Percentiles rank a stretch among this genome's conserved stretches.
These are phyloP conservation scores for Hanleya hanleyi DNA, from an alignment of 2,888 invertebrate genomes.

Conservation along the genomic window DNA sequence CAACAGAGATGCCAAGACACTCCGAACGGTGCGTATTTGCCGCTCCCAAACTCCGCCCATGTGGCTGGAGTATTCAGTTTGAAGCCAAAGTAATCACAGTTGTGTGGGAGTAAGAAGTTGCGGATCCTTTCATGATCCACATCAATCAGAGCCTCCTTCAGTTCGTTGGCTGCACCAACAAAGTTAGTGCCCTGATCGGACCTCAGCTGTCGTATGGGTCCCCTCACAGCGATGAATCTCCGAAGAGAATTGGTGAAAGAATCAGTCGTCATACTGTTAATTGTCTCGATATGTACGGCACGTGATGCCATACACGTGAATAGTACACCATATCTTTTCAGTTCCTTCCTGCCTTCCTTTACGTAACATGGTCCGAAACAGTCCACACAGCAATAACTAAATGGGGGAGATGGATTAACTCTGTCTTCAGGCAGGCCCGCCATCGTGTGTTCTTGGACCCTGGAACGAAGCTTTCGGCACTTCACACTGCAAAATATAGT, in stretches of 20 bases:
- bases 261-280: constrained; percentile 45
- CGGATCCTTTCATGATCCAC: no score
- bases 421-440: constrained; percentile 45
- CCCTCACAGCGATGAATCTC: constrained; percentile 44
- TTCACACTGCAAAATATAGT: constrained; percentile 28
- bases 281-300: constrained; percentile 47
- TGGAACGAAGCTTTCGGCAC: constrained; percentile 23
- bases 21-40: constrained; percentile 45
- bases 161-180: constrained; percentile 44
- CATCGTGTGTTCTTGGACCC: constrained; percentile 30
- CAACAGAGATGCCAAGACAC: constrained; percentile 38
- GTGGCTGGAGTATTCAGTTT: constrained; percentile 45
- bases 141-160: constrained; percentile 13
- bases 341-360: constrained; percentile 46
- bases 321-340: constrained; percentile 47
- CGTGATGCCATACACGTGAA: constrained; percentile 48
- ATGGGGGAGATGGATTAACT: constrained; percentile 40
- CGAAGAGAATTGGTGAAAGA: constrained; percentile 46
- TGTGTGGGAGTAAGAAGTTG: no score
- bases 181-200: constrained; percentile 43
- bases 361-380: constrained; percentile 51
- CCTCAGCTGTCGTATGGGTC: constrained; percentile 41
- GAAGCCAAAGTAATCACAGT: no score
- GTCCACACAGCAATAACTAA: constrained; percentile 45
- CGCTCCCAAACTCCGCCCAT: no score